Evolutionary conservation across 2,888 invertebrate species (phyloP), one percentile per base, ranked within the genome.

Genomic region (Nysson spinosus): DNA sequence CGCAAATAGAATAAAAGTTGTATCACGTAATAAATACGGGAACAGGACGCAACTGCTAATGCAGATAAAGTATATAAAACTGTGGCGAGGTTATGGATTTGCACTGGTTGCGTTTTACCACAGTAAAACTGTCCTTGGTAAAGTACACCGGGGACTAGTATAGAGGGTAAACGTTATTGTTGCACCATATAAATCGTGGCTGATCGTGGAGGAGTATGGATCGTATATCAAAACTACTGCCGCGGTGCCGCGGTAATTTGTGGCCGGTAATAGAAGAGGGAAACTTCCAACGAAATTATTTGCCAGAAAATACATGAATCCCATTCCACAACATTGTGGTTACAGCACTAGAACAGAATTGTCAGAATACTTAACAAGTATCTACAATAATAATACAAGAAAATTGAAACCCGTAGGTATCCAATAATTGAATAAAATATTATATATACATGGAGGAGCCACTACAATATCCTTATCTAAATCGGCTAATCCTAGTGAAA

Each of bases 181-280:
- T 77, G 75, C 71, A 71, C 66, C 74, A 39, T 75, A 75, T 75
- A 75, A 75, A 75, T 75, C 75, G 71, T 54, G 68, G 65, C 71
- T 75, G 75, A 75, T 75, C 77, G 75, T 68, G 61, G 65, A 75
- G 75, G 75, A 75, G 75, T 75, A 71, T 56, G 70, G 77, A 67
- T 61, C 77, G 75, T 75, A 75, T 73, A 75, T 75, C 75, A 75
- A 76, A 75, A 75, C 77, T 73, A 75, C 57, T 40, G 73, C 64
- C 68, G 69, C 12, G 14, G 51, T 20, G 43, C 16, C 57, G 52
- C 50, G 65, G 75, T 70, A 75, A 75, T 75, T 75, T 75, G 75
- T 76, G 70, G 76, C 49, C 57, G 60, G 70, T 73, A 68, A 77
- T 77, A 64, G 77, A 77, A 69, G 77, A 66, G 65, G 67, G 68